Conservation (phyloP, 2,113 vertebrate species). For the Dicaeum eximium region DNA sequence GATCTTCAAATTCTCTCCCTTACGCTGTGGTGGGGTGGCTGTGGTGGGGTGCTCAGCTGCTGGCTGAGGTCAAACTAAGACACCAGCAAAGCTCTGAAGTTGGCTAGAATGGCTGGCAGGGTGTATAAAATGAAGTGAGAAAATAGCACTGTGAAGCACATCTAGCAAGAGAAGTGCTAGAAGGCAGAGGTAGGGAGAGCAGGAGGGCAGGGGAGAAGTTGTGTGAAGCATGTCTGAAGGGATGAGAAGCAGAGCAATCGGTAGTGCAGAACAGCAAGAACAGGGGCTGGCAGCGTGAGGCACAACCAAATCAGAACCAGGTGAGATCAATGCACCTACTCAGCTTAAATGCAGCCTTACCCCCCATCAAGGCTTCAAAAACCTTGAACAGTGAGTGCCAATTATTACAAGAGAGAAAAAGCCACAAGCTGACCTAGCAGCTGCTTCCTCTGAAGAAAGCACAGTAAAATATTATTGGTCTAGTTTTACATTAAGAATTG, state of each 20-base stretch:
- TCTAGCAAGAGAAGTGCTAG: not conserved
- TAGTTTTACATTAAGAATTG: not conserved
- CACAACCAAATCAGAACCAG: not conserved
- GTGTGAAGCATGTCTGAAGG: not conserved
- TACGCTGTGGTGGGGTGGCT: not conserved
- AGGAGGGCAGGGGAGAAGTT: fast-evolving
- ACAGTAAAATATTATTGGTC: not conserved
- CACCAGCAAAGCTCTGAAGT: not conserved
- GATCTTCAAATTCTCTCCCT: not conserved
- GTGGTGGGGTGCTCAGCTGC: not conserved
- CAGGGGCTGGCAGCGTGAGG: not conserved
- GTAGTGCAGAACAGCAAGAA: not conserved
- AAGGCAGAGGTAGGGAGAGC: not conserved
- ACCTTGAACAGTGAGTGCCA: not conserved
- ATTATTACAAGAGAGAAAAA: not conserved
- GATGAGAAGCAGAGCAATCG: not conserved
- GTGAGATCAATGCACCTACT: not conserved
- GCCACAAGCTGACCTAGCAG: not conserved
- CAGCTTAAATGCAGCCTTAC: not conserved
- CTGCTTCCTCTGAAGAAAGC: not conserved
- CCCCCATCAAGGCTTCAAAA: not conserved
- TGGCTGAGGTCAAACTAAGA: not conserved
- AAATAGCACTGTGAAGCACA: not conserved
- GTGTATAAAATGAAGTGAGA: not conserved
- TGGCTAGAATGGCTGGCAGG: not conserved